Evolutionary conservation across 2,113 vertebrate species (phyloP), one percentile per base, ranked within the genome.

Genomic region (Romanogobio albipinnatus): DNA sequence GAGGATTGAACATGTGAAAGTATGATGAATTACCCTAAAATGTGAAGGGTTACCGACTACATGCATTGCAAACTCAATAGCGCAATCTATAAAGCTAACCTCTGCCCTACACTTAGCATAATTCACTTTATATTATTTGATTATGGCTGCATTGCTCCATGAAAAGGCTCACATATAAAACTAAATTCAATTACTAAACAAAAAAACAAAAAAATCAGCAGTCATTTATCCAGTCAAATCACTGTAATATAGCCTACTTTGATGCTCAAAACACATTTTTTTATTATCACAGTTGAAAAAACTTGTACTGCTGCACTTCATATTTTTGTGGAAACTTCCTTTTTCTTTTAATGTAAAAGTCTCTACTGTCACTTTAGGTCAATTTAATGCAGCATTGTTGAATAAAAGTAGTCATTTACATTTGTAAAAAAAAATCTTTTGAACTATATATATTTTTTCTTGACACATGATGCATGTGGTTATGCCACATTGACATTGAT

Each of bases 61-160:
- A 14, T 64, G 61, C 3, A 39, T 39, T 70, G 33, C 66, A 70
- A 70, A 70, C 66, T 19, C 33, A 22, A 22, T 39, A 70, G 15
- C 33, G 15, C 19, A 39, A 70, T 33, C 33, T 39, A 47, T 22
- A n/a, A 73, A 73, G 39, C 39, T 45, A 73, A 73, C 39, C 10
- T 71, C 9, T 45, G 70, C 29, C 73, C n/a, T 19, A 68, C 36
- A 33, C 5, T 33, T 7, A 13, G 4, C 22, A 17, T 36, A 11
- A 73, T 73, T 75, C 11, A 29, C 24, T 75, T 75, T 75, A 9
- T 4, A 17, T 76, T 8, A 76, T 76, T 53, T 53, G 15, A 76
- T 76, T 53, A 76, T 22, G 49, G 26, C 45, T 56, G 74, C 26
- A 53, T 51, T 75, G n/a, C 73, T 8, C 39, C 13, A 75, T 49